Evolutionary conservation across 2,113 vertebrate genomes (phyloP).

Genomic region (Dromaius novaehollandiae): DNA sequence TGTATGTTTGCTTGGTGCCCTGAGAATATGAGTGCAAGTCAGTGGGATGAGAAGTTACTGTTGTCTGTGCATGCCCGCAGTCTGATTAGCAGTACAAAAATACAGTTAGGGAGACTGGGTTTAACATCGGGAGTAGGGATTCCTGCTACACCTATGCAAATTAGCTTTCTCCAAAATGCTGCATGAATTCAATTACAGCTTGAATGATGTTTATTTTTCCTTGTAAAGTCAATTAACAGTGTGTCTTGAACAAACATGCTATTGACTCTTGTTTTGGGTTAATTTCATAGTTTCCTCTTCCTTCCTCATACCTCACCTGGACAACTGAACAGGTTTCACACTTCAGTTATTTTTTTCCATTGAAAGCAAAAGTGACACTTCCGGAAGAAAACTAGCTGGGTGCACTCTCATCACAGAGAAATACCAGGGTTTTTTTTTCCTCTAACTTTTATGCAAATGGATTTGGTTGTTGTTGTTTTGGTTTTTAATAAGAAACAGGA

Average conservation of each 20-base stretch:
- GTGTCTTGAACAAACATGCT: neutral
- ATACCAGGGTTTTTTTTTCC: neutral
- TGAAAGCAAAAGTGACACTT: neutral
- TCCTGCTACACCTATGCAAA: neutral
- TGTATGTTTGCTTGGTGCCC: neutral
- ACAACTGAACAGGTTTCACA: neutral
- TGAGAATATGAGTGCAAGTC: accelerated
- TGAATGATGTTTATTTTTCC: neutral
- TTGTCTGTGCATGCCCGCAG: neutral
- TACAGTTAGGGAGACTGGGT: neutral
- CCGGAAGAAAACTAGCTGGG: neutral
- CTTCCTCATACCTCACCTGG: neutral
- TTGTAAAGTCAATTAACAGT: neutral
- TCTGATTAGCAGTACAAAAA: neutral
- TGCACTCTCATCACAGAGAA: neutral
- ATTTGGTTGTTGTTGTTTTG: neutral
- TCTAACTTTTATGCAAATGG: neutral
- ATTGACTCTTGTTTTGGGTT: neutral
- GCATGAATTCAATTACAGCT: neutral
- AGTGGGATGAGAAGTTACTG: neutral
- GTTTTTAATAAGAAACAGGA: neutral
- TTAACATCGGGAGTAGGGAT: neutral
- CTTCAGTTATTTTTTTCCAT: neutral
- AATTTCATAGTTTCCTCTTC: neutral
- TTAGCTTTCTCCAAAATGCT: neutral